phyloP scores from a whole-genome alignment of 2,113 vertebrate genomes.

The Atrichornis clamosus region DNA sequence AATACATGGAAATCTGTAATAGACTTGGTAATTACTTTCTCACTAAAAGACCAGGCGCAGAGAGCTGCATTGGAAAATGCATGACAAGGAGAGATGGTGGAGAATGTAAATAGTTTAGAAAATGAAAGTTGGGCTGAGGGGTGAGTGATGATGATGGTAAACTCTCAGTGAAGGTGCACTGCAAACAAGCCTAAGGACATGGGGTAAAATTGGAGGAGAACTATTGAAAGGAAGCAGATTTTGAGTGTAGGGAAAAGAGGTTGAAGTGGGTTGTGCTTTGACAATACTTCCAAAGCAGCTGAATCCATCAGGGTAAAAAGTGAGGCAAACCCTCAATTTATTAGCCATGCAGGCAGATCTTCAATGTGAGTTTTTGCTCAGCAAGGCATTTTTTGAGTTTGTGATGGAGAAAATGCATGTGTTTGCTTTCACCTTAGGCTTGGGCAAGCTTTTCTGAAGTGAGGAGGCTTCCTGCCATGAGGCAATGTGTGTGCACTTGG shows the following conservation, averaged over 20 bases:
- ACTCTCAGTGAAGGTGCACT: background rate
- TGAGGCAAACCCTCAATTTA: background rate
- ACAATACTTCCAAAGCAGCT: background rate
- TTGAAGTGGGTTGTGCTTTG: background rate
- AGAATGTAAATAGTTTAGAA: conserved; percentile 1
- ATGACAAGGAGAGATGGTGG: background rate
- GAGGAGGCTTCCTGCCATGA: background rate
- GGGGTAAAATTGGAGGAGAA: background rate
- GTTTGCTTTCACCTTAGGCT: background rate
- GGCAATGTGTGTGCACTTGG: background rate
- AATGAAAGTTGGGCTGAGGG: background rate
- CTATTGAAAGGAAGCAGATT: background rate
- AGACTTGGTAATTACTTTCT: background rate
- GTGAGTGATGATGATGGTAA: background rate
- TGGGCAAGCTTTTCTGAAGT: background rate
- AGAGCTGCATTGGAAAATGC: background rate
- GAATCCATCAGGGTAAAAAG: background rate
- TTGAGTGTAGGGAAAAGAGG: background rate
- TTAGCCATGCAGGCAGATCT: background rate
- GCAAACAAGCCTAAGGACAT: background rate
- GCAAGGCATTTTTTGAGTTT: background rate
- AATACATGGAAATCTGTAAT: background rate
- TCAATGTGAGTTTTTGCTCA: background rate
- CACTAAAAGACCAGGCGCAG: background rate
- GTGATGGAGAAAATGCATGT: background rate